Evolutionary conservation across 2,888 invertebrate genomes (phyloP).

Genomic region (Agrochola lota): DNA sequence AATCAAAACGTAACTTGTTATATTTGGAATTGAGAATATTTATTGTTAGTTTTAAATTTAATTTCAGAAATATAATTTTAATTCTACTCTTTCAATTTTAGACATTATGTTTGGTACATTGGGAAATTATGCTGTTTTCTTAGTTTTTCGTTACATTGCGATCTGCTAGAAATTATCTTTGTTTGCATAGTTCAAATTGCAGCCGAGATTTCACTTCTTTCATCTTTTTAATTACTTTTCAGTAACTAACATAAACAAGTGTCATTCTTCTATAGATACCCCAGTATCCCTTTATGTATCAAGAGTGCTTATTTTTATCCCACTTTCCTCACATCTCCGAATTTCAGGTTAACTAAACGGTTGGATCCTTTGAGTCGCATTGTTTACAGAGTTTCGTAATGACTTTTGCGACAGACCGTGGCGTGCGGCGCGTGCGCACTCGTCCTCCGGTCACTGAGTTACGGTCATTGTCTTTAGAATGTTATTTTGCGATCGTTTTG

Average conservation of each 20-base stretch:
- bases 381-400: constrained; percentile 48
- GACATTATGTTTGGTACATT: neutral
- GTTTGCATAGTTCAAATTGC: neutral
- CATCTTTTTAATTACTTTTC: neutral
- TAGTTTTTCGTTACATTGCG: neutral
- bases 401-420: constrained; percentile 45
- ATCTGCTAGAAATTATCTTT: neutral
- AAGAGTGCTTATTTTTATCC: neutral
- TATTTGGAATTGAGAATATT: neutral
- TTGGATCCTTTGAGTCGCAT: constrained; percentile 43
- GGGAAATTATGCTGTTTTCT: neutral
- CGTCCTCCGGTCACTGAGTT: constrained; percentile 41
- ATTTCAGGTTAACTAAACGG: constrained; percentile 45
- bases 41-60: neutral
- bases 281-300: neutral
- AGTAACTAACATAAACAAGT: neutral
- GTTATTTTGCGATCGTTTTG: constrained; percentile 9
- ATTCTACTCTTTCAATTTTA: neutral
- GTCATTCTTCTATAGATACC: neutral
- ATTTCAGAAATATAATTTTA: neutral
- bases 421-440: constrained; percentile 35
- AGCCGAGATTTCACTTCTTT: neutral
- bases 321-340: constrained; percentile 5
- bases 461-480: constrained; percentile 36
- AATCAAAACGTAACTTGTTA: constrained; percentile 11